Evolutionary conservation across 1,140 invertebrate genomes (phyloP).

Genomic region (Temnothorax curvispinosus): DNA sequence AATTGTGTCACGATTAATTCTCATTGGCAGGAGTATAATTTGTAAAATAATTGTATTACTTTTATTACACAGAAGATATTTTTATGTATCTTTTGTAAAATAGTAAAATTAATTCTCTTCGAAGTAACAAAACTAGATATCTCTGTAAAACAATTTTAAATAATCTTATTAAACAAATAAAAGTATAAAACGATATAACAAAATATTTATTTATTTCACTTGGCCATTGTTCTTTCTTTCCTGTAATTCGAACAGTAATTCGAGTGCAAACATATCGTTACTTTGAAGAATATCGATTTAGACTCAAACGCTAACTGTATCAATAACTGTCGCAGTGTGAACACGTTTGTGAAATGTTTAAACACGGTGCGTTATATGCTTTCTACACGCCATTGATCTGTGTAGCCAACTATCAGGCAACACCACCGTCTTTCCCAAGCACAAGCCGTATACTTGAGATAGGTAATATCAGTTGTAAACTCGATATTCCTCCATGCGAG

Average conservation of each 20-base stretch:
- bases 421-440: background rate
- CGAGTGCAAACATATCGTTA: background rate
- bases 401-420: background rate
- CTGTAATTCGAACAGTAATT: background rate
- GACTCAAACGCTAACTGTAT: background rate
- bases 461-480: conserved; percentile 34
- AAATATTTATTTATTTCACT: background rate
- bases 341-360: background rate
- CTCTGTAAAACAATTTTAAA: background rate
- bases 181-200: background rate
- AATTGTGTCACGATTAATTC: background rate
- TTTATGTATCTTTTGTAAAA: background rate
- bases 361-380: background rate
- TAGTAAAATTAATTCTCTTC: conserved; percentile 6
- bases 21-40: background rate
- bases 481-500: background rate
- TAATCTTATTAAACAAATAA: background rate
- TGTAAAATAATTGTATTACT: conserved; percentile 1
- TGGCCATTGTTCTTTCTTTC: background rate
- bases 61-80: background rate
- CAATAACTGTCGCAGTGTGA: background rate
- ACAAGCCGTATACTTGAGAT: conserved; percentile 16
- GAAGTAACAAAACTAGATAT: background rate
- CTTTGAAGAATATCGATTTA: conserved; percentile 6
- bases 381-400: conserved; percentile 8